These are phyloP conservation scores for Neodiprion lecontei DNA, from an alignment of 1,140 invertebrate genomes.

Conservation along the genomic window DNA sequence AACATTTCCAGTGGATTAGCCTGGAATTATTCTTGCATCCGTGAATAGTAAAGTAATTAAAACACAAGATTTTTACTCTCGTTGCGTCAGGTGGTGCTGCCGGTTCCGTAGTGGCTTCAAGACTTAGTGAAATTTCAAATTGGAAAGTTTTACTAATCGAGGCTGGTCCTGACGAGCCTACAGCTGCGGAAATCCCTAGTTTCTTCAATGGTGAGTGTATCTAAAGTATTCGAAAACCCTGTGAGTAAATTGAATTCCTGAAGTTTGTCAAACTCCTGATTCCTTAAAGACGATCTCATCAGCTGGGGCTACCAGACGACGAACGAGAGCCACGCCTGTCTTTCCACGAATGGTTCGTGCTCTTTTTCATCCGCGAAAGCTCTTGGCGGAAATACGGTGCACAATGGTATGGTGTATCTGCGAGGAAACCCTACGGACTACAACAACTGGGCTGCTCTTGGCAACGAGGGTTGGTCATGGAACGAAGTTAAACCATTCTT, in stretches of 20 bases:
- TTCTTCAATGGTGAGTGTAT: neutral
- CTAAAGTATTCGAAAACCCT: neutral
- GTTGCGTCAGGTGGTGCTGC: conserved; percentile 54
- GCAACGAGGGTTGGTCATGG: conserved; percentile 89
- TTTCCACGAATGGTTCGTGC: conserved; percentile 69
- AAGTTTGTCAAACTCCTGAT: neutral
- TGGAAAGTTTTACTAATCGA: conserved; percentile 58
- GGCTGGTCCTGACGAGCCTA: conserved; percentile 47
- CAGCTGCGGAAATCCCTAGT: conserved; percentile 46
- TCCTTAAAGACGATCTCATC: neutral
- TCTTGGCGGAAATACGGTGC: conserved; percentile 75
- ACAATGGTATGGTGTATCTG: conserved; percentile 85
- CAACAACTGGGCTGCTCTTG: conserved; percentile 77
- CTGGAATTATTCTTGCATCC: neutral
- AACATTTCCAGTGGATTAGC: no score
- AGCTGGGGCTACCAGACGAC: conserved; percentile 37
- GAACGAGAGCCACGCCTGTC: no score
- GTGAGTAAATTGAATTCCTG: neutral
- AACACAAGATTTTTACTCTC: neutral
- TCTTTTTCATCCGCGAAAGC: conserved; percentile 86
- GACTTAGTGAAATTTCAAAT: conserved; percentile 55
- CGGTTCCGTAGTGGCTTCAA: conserved; percentile 55
- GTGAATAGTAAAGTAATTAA: neutral
- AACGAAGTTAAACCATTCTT: conserved; percentile 74
- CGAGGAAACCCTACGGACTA: conserved; percentile 78